Evolutionary conservation across 2,888 invertebrate species (phyloP).

Genomic region (Caenorhabditis parvicauda): DNA sequence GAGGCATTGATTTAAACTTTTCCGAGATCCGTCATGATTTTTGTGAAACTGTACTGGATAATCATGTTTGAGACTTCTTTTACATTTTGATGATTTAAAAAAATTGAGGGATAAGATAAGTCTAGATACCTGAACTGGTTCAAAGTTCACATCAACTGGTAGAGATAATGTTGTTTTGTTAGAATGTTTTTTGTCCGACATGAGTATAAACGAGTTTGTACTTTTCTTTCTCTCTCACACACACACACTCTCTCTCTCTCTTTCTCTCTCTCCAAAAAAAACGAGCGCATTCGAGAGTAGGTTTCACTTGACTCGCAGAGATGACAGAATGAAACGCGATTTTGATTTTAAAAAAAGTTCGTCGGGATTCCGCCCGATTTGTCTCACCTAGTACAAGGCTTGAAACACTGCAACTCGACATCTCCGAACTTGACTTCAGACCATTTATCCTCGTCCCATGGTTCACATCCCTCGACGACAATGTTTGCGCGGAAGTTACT

Average conservation of each 20-base stretch:
- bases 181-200: background rate
- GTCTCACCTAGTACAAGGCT: slow-evolving; percentile 57
- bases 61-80: background rate
- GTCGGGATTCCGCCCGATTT: too few relatives aligned
- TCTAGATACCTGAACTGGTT: background rate
- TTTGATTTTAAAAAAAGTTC: too few relatives aligned
- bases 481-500: slow-evolving; percentile 56
- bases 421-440: slow-evolving; percentile 51
- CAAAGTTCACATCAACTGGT: background rate
- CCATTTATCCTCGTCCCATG: slow-evolving; percentile 59
- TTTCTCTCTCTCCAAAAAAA: too few relatives aligned
- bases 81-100: background rate
- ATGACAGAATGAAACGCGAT: slow-evolving; percentile 11
- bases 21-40: background rate
- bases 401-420: slow-evolving; percentile 50
- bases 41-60: too few relatives aligned
- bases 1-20: background rate
- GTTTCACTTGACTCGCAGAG: background rate
- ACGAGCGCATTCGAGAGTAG: background rate
- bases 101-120: background rate
- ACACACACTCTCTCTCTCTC: too few relatives aligned
- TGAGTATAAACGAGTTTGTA: too few relatives aligned
- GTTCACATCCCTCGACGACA: slow-evolving; percentile 40
- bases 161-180: background rate
- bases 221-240: background rate